Conservation (phyloP, 2,888 invertebrate genomes). For the Drosophila kuntzei region DNA sequence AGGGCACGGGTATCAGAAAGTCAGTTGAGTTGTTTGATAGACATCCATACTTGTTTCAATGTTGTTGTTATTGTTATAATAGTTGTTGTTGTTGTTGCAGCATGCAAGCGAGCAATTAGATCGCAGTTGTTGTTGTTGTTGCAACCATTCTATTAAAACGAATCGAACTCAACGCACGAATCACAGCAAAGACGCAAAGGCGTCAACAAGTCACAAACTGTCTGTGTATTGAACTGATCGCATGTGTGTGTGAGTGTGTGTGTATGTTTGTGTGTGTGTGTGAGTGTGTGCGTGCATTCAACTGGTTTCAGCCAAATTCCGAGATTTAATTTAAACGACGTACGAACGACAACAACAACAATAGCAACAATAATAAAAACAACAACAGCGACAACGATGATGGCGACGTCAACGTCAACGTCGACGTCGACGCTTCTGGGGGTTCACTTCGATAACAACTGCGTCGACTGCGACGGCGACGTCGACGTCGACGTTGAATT, state of each 20-base stretch:
- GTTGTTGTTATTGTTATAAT: slow-evolving; percentile 23
- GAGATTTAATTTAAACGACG: slow-evolving; percentile 75
- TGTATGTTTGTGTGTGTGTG: slow-evolving; percentile 22
- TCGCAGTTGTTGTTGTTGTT: slow-evolving; percentile 37
- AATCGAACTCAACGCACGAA: slow-evolving; percentile 68
- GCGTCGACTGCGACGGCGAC: slow-evolving; percentile 7
- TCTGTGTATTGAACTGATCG: slow-evolving; percentile 18
- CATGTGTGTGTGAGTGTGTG: background rate
- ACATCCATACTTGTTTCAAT: slow-evolving; percentile 33
- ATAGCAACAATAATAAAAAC: slow-evolving; percentile 27
- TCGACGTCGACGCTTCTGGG: slow-evolving; percentile 7
- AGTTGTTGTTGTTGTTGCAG: slow-evolving; percentile 43
- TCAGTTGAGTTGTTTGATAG: slow-evolving; percentile 33
- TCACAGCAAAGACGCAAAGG: slow-evolving; percentile 67
- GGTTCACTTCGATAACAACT: slow-evolving; percentile 44
- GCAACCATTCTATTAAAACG: slow-evolving; percentile 65
- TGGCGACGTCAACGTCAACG: slow-evolving; percentile 13
- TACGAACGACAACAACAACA: slow-evolving; percentile 43
- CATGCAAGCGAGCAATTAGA: slow-evolving; percentile 74
- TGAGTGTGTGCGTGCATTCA: slow-evolving; percentile 64
- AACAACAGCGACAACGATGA: slow-evolving; percentile 41
- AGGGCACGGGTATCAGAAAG: slow-evolving; percentile 51
- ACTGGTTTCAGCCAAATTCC: slow-evolving; percentile 79
- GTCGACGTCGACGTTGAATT: slow-evolving; percentile 20
- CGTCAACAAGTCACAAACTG: slow-evolving; percentile 50